These are phyloP conservation scores for Flabesymbios commensalis DNA, from an alignment of 2,888 invertebrate genomes.

Conservation along the genomic window DNA sequence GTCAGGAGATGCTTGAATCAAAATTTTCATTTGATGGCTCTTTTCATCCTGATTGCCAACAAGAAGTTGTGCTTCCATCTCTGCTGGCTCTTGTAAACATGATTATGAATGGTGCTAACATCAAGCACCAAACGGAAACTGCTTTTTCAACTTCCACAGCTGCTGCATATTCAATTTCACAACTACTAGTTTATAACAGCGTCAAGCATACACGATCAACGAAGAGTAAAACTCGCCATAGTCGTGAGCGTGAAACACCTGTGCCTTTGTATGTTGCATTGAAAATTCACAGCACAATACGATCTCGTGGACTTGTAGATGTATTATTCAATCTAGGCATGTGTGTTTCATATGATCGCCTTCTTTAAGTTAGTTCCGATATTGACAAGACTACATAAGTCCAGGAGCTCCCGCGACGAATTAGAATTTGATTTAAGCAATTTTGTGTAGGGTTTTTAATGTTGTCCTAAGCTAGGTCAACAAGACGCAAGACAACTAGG, in stretches of 20 bases:
- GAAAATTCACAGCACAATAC: not conserved
- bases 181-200: not conserved
- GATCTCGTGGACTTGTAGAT: not conserved
- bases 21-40: too few relatives aligned
- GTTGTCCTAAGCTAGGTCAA: too few relatives aligned
- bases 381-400: too few relatives aligned
- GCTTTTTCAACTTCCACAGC: not conserved
- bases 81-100: constrained; percentile 1
- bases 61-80: not conserved
- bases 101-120: not conserved
- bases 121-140: not conserved
- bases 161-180: not conserved
- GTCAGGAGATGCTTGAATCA: too few relatives aligned
- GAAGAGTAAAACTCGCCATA: not conserved
- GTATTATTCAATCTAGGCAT: not conserved
- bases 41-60: not conserved
- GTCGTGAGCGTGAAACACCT: not conserved
- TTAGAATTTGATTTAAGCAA: too few relatives aligned
- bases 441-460: too few relatives aligned
- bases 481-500: too few relatives aligned
- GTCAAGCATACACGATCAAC: not conserved
- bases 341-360: not conserved
- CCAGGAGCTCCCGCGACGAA: too few relatives aligned
- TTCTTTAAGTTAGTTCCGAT: not conserved
- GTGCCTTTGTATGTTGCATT: not conserved